A percentile compares a stretch with the other conserved stretches of the same genome.
phyloP scores from a whole-genome alignment of 2,888 invertebrate genomes.

The Temnothorax ravouxi region DNA sequence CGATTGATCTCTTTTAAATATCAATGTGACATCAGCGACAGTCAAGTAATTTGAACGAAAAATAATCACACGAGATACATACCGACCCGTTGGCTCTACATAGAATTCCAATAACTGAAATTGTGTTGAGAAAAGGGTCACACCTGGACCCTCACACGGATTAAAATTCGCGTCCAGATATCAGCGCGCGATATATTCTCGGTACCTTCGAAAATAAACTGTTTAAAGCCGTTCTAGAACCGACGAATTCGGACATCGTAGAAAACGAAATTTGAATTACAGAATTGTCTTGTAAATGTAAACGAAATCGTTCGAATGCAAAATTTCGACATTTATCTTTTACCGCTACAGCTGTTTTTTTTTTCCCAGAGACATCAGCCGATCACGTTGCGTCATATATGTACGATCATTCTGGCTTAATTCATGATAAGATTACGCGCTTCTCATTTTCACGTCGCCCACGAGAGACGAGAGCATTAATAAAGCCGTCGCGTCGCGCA shows the following conservation, averaged over 20 bases:
- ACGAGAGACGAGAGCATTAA: background rate
- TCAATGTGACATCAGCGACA: background rate
- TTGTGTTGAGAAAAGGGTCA: background rate
- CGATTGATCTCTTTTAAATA: background rate
- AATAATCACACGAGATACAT: background rate
- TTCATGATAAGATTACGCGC: background rate
- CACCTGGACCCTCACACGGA: background rate
- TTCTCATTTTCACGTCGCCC: background rate
- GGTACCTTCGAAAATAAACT: background rate
- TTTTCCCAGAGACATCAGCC: background rate
- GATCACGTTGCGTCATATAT: background rate
- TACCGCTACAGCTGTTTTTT: background rate
- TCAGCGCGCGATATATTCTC: no score
- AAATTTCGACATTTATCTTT: background rate
- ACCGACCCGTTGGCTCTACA: background rate
- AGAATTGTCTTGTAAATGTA: constrained; percentile 5
- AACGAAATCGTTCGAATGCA: background rate
- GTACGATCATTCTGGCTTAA: background rate
- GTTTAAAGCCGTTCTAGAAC: background rate
- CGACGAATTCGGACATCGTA: no score
- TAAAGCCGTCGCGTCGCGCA: background rate
- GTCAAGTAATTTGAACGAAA: background rate
- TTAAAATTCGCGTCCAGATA: background rate
- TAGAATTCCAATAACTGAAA: background rate
- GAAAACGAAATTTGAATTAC: constrained; percentile 13